These are phyloP conservation scores for Lycaon pictus DNA, from an alignment of 2,113 vertebrate species.

Conservation along the genomic window DNA sequence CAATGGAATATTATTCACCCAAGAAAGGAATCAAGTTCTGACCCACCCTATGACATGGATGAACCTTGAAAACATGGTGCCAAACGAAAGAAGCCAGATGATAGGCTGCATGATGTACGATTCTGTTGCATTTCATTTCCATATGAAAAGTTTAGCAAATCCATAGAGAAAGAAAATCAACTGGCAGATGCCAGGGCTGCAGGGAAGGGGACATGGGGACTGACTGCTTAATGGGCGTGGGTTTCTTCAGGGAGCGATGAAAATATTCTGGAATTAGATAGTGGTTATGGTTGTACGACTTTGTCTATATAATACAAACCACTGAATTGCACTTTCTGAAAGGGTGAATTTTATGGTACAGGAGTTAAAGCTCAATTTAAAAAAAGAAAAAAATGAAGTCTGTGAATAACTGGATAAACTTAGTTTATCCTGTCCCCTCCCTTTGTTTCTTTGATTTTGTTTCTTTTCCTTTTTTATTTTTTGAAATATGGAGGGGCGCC, in stretches of 20 bases:
- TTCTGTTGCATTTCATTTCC: background rate
- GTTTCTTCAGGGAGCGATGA: conserved; percentile 19
- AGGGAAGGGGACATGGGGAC: background rate
- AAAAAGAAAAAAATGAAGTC: conserved; percentile 22
- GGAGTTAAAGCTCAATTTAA: background rate
- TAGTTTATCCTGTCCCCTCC: background rate
- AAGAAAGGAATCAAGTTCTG: background rate
- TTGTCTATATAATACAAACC: conserved; percentile 27
- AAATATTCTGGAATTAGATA: conserved; percentile 38
- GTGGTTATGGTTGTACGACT: background rate
- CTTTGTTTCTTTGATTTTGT: background rate
- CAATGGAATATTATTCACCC: conserved; percentile 20
- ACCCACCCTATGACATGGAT: background rate
- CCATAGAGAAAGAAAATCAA: background rate
- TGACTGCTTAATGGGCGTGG: background rate
- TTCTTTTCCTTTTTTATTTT: background rate
- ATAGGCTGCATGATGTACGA: background rate
- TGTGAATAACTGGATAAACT: background rate
- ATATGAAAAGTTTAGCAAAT: conserved; percentile 35
- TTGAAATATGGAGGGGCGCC: background rate
- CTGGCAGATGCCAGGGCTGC: background rate
- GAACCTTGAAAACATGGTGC: background rate
- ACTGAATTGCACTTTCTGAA: conserved; percentile 8
- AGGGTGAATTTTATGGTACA: background rate
- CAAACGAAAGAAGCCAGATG: conserved; percentile 35